These are phyloP conservation scores for Leptinotarsa juncta DNA, from an alignment of 2,888 invertebrate genomes.

Conservation along the genomic window DNA sequence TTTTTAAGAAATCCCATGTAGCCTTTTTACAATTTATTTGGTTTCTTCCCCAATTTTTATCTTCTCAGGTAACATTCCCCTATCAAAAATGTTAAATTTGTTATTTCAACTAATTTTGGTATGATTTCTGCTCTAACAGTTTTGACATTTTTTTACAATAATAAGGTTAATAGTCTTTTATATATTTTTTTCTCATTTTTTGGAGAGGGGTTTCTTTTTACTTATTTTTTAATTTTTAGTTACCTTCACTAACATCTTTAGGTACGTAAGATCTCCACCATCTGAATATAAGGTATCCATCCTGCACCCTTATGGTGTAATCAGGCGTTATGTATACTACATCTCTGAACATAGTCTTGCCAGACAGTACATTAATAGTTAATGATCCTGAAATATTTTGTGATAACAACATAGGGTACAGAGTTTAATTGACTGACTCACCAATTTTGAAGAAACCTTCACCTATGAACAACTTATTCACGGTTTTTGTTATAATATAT, in stretches of 20 bases:
- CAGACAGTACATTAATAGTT: constrained; percentile 94
- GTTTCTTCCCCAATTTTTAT: too few species aligned
- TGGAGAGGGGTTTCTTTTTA: too few species aligned
- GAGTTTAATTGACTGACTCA: constrained; percentile 54
- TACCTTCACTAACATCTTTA: constrained; percentile 95
- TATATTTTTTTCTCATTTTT: too few species aligned
- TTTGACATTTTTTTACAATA: too few species aligned
- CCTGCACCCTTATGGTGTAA: constrained; percentile 91
- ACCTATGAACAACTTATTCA: constrained; percentile 87
- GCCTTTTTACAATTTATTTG: too few species aligned
- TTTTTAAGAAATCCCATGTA: too few species aligned
- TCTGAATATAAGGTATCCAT: constrained; percentile 96
- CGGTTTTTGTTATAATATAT: constrained; percentile 87
- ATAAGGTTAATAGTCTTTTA: too few species aligned
- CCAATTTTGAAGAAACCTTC: constrained; percentile 92
- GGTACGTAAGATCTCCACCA: constrained; percentile 98
- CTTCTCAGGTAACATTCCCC: too few species aligned
- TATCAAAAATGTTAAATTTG: too few species aligned
- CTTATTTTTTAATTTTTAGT: not conserved
- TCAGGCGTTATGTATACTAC: constrained; percentile 94
- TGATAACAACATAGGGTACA: constrained; percentile 3
- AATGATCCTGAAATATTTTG: constrained; percentile 80
- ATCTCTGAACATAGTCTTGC: constrained; percentile 98
- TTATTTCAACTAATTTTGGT: too few species aligned
- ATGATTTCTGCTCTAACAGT: too few species aligned